A percentile compares a stretch with the other conserved stretches of the same genome.
Evolutionary conservation across 2,888 invertebrate species (phyloP).

Genomic region (Platycnemis pennipes): DNA sequence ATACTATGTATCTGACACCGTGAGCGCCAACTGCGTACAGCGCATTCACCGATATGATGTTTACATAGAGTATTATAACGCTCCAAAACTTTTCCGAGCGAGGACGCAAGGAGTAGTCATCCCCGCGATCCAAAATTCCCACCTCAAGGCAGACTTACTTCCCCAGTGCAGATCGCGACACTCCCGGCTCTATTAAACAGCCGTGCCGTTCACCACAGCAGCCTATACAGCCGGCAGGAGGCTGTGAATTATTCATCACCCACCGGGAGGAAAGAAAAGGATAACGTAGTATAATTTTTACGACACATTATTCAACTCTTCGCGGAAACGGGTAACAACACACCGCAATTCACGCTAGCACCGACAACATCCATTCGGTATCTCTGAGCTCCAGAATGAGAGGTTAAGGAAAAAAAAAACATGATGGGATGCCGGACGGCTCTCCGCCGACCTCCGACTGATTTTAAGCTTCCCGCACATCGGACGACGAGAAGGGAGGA

Average conservation of each 20-base stretch:
- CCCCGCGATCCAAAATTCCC: background rate
- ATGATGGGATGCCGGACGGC: background rate
- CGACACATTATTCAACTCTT: conserved; percentile 44
- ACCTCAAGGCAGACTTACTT: background rate
- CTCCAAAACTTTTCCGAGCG: background rate
- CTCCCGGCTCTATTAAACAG: background rate
- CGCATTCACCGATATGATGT: background rate
- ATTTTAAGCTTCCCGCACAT: background rate
- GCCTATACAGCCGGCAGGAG: background rate
- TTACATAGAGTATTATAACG: background rate
- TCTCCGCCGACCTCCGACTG: background rate
- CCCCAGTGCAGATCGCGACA: background rate
- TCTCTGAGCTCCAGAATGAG: background rate
- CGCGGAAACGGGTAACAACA: conserved; percentile 26
- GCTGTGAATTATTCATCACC: conserved; percentile 19
- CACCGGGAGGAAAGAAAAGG: background rate
- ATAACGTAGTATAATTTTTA: conserved; percentile 38
- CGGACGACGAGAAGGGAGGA: background rate
- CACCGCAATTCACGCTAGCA: background rate
- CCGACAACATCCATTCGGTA: background rate
- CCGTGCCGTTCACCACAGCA: background rate
- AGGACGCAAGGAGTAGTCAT: background rate
- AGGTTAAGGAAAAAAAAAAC: background rate
- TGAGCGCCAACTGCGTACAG: background rate
- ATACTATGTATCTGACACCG: background rate